phyloP scores from a whole-genome alignment of 2,113 vertebrate genomes.

The Odocoileus virginianus region DNA sequence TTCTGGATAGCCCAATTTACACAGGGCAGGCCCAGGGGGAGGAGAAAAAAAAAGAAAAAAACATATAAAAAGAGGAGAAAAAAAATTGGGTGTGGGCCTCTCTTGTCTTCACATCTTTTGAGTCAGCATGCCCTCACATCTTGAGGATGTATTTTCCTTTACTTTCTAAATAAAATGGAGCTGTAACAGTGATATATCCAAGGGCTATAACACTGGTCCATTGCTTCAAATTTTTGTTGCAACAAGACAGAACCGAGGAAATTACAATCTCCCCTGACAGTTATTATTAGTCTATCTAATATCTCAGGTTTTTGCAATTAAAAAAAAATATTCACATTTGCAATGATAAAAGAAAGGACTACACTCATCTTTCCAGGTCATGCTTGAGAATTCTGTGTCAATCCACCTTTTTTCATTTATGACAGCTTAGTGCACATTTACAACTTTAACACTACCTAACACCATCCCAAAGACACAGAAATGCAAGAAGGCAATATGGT shows the following conservation, averaged over 20 bases:
- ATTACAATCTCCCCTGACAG: neutral
- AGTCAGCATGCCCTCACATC: neutral
- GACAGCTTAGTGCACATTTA: neutral
- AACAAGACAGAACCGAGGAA: accelerated
- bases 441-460: neutral
- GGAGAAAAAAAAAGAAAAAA: neutral
- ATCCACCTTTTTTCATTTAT: neutral
- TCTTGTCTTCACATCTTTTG: neutral
- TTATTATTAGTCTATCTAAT: neutral
- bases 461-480: neutral
- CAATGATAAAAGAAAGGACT: neutral
- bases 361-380: neutral
- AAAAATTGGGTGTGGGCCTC: neutral
- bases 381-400: neutral
- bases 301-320: neutral
- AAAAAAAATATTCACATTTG: conserved; percentile 7
- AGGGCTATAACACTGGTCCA: neutral
- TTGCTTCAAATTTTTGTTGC: neutral
- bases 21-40: neutral
- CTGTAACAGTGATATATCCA: neutral
- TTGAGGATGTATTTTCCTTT: neutral
- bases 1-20: neutral
- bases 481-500: neutral
- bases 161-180: neutral
- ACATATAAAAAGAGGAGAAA: neutral